Conservation (phyloP, 2,797 vertebrate genomes). For the Karalla daura region DNA sequence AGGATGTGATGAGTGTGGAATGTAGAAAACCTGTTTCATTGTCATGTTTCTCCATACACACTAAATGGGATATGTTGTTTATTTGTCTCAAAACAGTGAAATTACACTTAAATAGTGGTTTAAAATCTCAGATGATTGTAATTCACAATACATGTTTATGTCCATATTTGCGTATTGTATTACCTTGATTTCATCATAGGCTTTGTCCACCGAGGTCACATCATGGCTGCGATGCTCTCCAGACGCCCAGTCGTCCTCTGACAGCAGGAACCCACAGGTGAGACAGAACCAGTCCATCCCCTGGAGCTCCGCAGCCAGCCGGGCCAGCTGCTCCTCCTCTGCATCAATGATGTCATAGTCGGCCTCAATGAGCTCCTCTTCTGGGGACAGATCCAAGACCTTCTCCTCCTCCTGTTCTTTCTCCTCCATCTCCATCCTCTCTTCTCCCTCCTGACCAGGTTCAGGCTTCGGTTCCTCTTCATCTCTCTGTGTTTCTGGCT, state of each 20-base stretch:
- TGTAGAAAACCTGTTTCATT: too few relatives aligned
- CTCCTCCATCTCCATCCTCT: constrained; percentile 53
- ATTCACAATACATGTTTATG: neutral
- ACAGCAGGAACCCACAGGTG: constrained; percentile 88
- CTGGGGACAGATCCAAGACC: constrained; percentile 67
- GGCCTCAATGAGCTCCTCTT: constrained; percentile 79
- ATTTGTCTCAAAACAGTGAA: too few relatives aligned
- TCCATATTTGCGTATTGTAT: neutral
- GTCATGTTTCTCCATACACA: too few relatives aligned
- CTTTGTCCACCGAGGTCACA: constrained; percentile 85
- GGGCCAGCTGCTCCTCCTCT: constrained; percentile 78
- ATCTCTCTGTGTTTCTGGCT: constrained; percentile 67
- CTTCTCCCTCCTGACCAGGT: constrained; percentile 20
- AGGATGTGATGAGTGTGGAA: too few relatives aligned
- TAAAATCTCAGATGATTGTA: neutral
- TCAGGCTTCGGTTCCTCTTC: constrained; percentile 40
- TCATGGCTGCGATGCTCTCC: constrained; percentile 89
- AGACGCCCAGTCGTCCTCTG: constrained; percentile 82
- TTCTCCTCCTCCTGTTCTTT: constrained; percentile 61
- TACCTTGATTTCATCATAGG: constrained; percentile 90
- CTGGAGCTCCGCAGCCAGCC: constrained; percentile 81
- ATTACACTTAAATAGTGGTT: too few relatives aligned
- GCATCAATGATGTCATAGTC: constrained; percentile 87
- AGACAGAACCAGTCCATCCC: constrained; percentile 91
- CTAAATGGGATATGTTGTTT: too few relatives aligned